Evolutionary conservation across 2,797 vertebrate species (phyloP).

Genomic region (Pseudochirops cupreus): DNA sequence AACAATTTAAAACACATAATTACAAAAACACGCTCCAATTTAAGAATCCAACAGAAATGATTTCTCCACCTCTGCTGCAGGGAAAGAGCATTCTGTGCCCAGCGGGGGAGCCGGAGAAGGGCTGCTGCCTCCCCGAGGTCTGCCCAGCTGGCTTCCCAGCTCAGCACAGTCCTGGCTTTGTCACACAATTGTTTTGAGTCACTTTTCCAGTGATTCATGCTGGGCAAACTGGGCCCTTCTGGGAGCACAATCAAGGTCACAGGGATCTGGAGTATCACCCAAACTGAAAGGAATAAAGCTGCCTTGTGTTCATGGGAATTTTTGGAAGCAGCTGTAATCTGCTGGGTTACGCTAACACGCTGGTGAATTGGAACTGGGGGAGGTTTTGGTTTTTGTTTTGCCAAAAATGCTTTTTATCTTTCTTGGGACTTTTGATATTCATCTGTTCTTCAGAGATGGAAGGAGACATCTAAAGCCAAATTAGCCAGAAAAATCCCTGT

Average conservation of each 20-base stretch:
- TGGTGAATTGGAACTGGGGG: neutral
- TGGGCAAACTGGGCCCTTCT: conserved; percentile 60
- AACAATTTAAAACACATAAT: neutral
- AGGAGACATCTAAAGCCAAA: neutral
- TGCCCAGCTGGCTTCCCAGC: neutral
- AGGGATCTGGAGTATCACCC: neutral
- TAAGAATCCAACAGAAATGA: neutral
- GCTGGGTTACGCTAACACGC: neutral
- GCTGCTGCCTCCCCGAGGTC: neutral
- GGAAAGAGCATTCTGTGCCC: neutral
- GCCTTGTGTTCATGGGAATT: neutral
- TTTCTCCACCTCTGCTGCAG: neutral
- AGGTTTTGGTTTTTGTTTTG: neutral
- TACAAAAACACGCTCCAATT: neutral
- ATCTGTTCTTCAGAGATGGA: neutral
- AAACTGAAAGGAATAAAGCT: neutral
- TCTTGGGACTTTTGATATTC: neutral
- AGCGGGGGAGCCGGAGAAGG: neutral
- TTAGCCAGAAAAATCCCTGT: neutral
- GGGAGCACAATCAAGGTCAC: conserved; percentile 16
- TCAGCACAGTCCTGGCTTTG: conserved; percentile 58
- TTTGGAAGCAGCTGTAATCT: neutral
- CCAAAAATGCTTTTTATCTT: neutral
- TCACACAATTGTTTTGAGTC: conserved; percentile 70
- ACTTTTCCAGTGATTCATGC: conserved; percentile 68